Base-by-base conservation (phyloP, 1,140 invertebrate genomes). In the Drosophila kohkoa region DNA sequence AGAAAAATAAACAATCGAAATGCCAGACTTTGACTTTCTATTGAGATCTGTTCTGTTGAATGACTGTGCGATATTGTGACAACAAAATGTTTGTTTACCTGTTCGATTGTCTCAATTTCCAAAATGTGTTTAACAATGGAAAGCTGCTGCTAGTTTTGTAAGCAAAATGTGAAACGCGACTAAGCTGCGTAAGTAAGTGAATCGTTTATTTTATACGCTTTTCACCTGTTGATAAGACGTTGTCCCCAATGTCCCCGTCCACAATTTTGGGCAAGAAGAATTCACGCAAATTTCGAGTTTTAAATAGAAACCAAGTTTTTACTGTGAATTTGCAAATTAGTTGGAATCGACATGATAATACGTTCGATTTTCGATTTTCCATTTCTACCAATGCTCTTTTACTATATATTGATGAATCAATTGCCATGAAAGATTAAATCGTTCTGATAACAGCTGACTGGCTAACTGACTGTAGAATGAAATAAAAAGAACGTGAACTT, bases 341-440 rank as follows among this genome's bases (percentile, higher is more conserved):
- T 55, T 48, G n/a, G 48, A 74, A 68, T 48, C n/a, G 8, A 11
- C 15, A 7, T 55, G 54, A 67, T 38, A 66, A 48, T 57, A 41
- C 10, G 20, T 43, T 52, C 28, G 15, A 25, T 20, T 11, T n/a
- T 45, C 3, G 28, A 6, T 71, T 48, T 49, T 20, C 5, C 7
- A 48, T 35, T 65, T 35, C 48, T 28, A 3, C 58, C 51, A 25
- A 67, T 5, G 25, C 20, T 25, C 20, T 41, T 25, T 30, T 49
- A 28, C 15, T 48, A 13, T 10, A 54, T 20, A 49, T 66, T 46
- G 73, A 71, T 78, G 82, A 85, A 85, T 85, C 81, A 81, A 74
- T 85, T 75, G 74, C 60, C 43, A 11, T 28, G 75, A 75, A 75
- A 81, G 70, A 75, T 81, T 81, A 65, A 11, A 49, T 25, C n/a